Evolutionary conservation across 1,140 invertebrate species (phyloP).

Genomic region (Thaumatotibia leucotreta): DNA sequence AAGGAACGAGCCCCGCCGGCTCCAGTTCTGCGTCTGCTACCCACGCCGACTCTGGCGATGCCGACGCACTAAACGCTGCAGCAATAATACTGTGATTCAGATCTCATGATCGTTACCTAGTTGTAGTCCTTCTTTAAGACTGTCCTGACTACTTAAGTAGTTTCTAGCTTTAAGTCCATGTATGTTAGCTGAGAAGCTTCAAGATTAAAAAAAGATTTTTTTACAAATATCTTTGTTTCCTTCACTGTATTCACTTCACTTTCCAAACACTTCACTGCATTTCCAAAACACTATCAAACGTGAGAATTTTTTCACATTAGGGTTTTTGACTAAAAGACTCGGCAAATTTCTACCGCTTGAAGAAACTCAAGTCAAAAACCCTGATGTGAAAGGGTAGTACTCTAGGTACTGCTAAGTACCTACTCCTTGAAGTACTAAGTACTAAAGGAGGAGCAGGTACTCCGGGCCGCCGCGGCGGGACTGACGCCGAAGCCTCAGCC

Average conservation of each 20-base stretch:
- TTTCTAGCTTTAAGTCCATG: slow-evolving; percentile 50
- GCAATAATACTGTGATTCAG: slow-evolving; percentile 53
- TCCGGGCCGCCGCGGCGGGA: slow-evolving; percentile 16
- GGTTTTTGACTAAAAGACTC: background rate
- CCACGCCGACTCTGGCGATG: slow-evolving; percentile 35
- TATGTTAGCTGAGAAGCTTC: slow-evolving; percentile 48
- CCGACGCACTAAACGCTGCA: slow-evolving; percentile 27
- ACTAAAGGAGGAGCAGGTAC: background rate
- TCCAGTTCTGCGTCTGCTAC: slow-evolving; percentile 45
- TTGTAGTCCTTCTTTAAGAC: slow-evolving; percentile 62
- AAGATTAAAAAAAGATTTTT: slow-evolving; percentile 46
- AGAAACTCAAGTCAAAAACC: background rate
- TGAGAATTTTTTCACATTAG: background rate
- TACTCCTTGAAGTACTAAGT: background rate
- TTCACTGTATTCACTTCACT: slow-evolving; percentile 34
- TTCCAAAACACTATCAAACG: background rate
- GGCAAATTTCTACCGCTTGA: background rate
- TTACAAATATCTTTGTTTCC: slow-evolving; percentile 36
- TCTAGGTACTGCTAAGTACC: no score
- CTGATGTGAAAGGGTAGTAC: background rate
- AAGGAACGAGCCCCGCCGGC: slow-evolving; percentile 77
- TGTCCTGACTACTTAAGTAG: slow-evolving; percentile 68
- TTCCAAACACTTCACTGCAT: background rate
- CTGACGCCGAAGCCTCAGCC: slow-evolving; percentile 25
- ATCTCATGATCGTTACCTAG: slow-evolving; percentile 69